A percentile compares a stretch with the other conserved stretches of the same genome.
phyloP scores from a whole-genome alignment of 2,797 vertebrate genomes.

The Bufotes viridis region DNA sequence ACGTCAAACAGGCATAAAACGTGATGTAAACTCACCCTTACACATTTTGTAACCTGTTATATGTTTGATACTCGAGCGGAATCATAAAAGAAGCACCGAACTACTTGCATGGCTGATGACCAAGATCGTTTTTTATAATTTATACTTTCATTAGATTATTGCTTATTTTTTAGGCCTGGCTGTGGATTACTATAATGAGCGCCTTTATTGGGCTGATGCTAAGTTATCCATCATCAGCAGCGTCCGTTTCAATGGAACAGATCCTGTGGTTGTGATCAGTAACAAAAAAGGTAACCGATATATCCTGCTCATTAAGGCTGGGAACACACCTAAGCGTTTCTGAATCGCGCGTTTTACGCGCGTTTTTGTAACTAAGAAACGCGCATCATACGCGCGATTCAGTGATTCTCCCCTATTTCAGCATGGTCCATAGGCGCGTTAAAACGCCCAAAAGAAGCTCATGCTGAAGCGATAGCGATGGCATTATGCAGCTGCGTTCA shows the following conservation, averaged over 20 bases:
- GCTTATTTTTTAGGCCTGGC: constrained; percentile 81
- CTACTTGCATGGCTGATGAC: neutral
- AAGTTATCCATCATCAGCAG: constrained; percentile 94
- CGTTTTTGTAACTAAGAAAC: too few species aligned
- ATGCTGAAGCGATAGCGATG: too few species aligned
- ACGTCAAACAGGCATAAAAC: too few species aligned
- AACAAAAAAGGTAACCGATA: constrained; percentile 85
- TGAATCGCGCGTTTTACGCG: too few species aligned
- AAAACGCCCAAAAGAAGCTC: too few species aligned
- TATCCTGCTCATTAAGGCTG: neutral
- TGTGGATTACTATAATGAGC: constrained; percentile 94
- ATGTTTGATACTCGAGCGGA: neutral
- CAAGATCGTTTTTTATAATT: neutral
- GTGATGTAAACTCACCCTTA: too few species aligned
- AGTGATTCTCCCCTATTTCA: too few species aligned
- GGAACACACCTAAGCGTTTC: too few species aligned
- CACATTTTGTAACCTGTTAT: neutral
- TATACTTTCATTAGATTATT: neutral
- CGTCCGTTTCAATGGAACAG: constrained; percentile 90
- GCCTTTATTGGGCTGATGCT: constrained; percentile 94
- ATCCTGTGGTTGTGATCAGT: constrained; percentile 86
- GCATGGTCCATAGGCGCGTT: too few species aligned
- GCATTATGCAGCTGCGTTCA: too few species aligned
- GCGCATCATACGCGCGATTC: too few species aligned
- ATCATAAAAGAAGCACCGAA: neutral